These are phyloP conservation scores for Zosterops borbonicus DNA, from an alignment of 2,113 vertebrate genomes.

Conservation along the genomic window DNA sequence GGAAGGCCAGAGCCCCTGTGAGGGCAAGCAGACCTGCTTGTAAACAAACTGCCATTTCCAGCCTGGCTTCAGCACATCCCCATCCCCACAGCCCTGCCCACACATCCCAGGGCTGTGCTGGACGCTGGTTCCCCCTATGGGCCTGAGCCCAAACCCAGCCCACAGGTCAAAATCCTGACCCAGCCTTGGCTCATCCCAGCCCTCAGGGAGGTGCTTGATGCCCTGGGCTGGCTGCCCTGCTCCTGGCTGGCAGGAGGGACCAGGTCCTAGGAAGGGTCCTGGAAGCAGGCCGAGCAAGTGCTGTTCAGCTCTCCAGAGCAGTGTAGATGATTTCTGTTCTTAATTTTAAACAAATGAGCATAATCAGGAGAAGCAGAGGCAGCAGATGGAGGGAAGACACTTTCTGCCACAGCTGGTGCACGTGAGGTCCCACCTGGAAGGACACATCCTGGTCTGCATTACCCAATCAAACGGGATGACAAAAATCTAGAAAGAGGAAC, in stretches of 20 bases:
- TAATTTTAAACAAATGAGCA: neutral
- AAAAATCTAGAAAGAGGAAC: neutral
- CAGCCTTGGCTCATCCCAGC: neutral
- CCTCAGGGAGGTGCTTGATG: neutral
- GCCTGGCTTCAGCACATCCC: neutral
- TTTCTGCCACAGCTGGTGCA: neutral
- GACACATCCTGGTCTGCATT: neutral
- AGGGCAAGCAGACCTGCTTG: neutral
- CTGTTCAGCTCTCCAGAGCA: neutral
- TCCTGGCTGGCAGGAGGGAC: neutral
- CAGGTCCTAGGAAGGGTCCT: neutral
- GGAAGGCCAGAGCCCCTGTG: neutral
- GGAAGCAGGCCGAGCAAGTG: neutral
- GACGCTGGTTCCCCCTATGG: accelerated
- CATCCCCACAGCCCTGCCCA: neutral
- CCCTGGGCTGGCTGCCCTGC: neutral
- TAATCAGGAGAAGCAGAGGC: neutral
- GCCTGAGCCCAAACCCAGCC: neutral
- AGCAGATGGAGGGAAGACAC: neutral
- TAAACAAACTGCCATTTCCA: neutral
- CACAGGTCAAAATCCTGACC: neutral
- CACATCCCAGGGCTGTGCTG: neutral
- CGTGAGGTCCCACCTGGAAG: accelerated
- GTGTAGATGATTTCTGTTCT: neutral
- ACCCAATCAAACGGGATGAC: neutral